Evolutionary conservation across 2,888 invertebrate species (phyloP).

Genomic region (Pseudoips prasinana): DNA sequence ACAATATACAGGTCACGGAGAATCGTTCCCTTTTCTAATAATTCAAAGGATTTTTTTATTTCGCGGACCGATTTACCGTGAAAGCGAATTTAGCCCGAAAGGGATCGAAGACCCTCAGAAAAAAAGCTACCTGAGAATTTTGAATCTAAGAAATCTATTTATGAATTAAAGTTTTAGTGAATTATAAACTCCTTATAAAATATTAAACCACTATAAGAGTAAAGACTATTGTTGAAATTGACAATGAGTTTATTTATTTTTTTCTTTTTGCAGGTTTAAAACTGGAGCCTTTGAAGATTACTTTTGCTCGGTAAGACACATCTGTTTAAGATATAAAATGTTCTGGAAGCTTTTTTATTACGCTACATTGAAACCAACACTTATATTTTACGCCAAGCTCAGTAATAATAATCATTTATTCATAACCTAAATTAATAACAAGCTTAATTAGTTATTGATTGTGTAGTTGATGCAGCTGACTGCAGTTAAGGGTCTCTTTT

Average conservation of each 20-base stretch:
- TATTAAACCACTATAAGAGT: conserved; percentile 2
- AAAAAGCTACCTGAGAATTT: conserved; percentile 50
- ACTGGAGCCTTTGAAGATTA: background rate
- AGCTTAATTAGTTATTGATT: too few relatives aligned
- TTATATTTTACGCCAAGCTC: too few relatives aligned
- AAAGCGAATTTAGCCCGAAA: conserved; percentile 64
- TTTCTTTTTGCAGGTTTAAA: conserved; percentile 24
- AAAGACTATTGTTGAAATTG: background rate
- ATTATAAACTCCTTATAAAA: conserved; percentile 27
- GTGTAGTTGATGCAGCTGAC: too few relatives aligned
- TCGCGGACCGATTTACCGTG: conserved; percentile 59
- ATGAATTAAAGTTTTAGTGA: conserved; percentile 44
- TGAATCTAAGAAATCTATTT: conserved; percentile 36
- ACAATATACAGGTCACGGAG: conserved; percentile 47
- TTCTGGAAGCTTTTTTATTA: too few relatives aligned
- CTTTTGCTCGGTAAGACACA: too few relatives aligned
- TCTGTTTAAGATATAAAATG: too few relatives aligned
- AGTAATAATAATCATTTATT: too few relatives aligned
- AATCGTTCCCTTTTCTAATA: conserved; percentile 45
- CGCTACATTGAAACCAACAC: too few relatives aligned
- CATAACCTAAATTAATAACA: too few relatives aligned
- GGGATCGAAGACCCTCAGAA: conserved; percentile 49
- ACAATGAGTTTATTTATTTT: background rate
- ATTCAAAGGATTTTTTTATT: conserved; percentile 56
- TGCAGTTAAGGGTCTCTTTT: too few relatives aligned